Evolutionary conservation across 2,888 invertebrate species (phyloP).

Genomic region (Rhabditoides inermis): DNA sequence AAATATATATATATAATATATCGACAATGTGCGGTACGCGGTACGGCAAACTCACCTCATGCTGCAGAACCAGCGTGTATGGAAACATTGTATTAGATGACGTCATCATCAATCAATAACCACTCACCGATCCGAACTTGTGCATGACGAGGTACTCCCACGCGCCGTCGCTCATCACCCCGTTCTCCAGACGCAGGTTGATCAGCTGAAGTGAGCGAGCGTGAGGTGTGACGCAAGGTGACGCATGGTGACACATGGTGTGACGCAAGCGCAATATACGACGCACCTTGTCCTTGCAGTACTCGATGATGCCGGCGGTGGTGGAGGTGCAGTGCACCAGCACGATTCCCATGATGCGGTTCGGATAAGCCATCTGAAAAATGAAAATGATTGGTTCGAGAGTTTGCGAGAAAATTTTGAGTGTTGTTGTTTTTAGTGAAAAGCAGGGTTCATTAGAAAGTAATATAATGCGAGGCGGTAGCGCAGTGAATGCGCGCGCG

Average conservation of each 20-base stretch:
- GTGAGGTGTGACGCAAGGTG: neutral
- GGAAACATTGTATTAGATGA: neutral
- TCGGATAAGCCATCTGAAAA: conserved; percentile 66
- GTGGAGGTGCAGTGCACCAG: conserved; percentile 80
- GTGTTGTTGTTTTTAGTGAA: too few species aligned
- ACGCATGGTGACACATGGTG: neutral
- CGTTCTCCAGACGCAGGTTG: conserved; percentile 71
- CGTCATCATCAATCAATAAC: neutral
- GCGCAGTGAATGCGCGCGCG: too few species aligned
- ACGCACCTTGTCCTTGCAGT: conserved; percentile 70
- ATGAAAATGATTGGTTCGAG: too few species aligned
- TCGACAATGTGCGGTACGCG: neutral
- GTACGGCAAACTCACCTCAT: conserved; percentile 2
- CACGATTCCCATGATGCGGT: conserved; percentile 70
- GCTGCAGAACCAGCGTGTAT: neutral
- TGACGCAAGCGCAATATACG: neutral
- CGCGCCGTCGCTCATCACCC: conserved; percentile 72
- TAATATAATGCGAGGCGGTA: too few species aligned
- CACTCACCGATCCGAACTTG: conserved; percentile 82
- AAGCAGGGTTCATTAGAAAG: too few species aligned
- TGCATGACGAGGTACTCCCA: conserved; percentile 80
- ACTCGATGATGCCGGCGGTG: conserved; percentile 75
- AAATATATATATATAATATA: neutral
- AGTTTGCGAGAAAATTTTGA: too few species aligned
- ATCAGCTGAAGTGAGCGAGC: conserved; percentile 70